Evolutionary conservation across 2,113 vertebrate genomes (phyloP), one percentile per base, ranked within the genome.

Genomic region (Nettapus auritus): DNA sequence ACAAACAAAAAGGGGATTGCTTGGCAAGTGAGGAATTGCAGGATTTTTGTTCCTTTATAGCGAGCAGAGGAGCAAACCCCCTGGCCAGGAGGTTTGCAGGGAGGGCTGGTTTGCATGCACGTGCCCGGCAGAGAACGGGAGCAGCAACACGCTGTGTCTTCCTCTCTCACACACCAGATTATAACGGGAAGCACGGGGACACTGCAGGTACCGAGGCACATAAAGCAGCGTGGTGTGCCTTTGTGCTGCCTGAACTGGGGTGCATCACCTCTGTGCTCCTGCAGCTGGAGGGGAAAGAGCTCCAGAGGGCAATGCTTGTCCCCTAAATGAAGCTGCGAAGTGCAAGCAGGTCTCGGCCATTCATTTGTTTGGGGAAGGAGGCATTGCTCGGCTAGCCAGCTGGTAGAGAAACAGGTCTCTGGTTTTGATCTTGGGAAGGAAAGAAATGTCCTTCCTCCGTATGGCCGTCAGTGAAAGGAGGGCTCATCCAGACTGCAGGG

Each of bases 81-180:
- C 8, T 31, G 59, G 55, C 34, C 2, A 0, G 64, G 82, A 48
- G 29, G 34, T 59, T 29, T 67, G 57, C 77, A 50, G 44, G n/a
- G 15, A 31, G 33, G 38, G 25, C 19, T 19, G 50, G 70, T 33
- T 64, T 63, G 25, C 1, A 1, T 33, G 22, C 0, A 1, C 1
- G 1, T 31, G 56, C 56, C 56, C 57, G 46, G 64, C 57, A 53
- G 56, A 53, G 56, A 59, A 23, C n/a, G 42, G 38, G 57, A 86
- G n/a, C 70, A 76, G 62, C 57, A 44, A 34, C 8, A 23, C 3
- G 0, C 16, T 42, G 17, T 28, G 18, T 75, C 48, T 19, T 63
- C 36, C 40, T 55, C 53, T 69, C 22, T 31, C 33, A 33, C 2
- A 3, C 36, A 28, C 20, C 63, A 48, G 56, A 3, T 12, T 44